Evolutionary conservation across 2,888 invertebrate species (phyloP).

Genomic region (Geotrupes spiniger): DNA sequence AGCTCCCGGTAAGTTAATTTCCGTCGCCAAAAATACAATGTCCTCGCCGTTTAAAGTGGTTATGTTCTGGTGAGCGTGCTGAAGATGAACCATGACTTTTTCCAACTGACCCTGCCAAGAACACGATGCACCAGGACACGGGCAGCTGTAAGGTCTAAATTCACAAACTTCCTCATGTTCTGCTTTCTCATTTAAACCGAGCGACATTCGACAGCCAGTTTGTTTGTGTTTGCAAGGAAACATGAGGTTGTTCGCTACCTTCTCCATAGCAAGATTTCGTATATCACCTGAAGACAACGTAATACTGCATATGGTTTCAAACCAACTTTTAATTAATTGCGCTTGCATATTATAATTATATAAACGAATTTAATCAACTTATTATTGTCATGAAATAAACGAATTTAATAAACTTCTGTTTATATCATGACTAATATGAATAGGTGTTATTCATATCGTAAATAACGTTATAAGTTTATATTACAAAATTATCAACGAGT

Average conservation of each 20-base stretch:
- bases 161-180: conserved; percentile 99
- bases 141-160: conserved; percentile 97
- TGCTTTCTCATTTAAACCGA: conserved; percentile 95
- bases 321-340: too few relatives aligned
- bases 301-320: neutral
- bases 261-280: conserved; percentile 98
- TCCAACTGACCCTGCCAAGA: conserved; percentile 95
- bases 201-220: conserved; percentile 88
- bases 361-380: too few relatives aligned
- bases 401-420: too few relatives aligned
- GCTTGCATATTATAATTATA: too few relatives aligned
- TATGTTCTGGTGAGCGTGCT: conserved; percentile 96
- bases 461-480: too few relatives aligned
- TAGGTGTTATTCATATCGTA: too few relatives aligned
- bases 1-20: conserved; percentile 98
- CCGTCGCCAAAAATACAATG: conserved; percentile 98
- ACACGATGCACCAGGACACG: conserved; percentile 99
- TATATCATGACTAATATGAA: too few relatives aligned
- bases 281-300: conserved; percentile 70
- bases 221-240: conserved; percentile 98
- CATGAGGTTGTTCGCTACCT: conserved; percentile 96
- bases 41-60: conserved; percentile 98
- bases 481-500: too few relatives aligned
- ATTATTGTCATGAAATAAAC: too few relatives aligned
- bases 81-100: conserved; percentile 97